Conservation (phyloP, 2,888 invertebrate genomes). For the Amitus sp. region DNA sequence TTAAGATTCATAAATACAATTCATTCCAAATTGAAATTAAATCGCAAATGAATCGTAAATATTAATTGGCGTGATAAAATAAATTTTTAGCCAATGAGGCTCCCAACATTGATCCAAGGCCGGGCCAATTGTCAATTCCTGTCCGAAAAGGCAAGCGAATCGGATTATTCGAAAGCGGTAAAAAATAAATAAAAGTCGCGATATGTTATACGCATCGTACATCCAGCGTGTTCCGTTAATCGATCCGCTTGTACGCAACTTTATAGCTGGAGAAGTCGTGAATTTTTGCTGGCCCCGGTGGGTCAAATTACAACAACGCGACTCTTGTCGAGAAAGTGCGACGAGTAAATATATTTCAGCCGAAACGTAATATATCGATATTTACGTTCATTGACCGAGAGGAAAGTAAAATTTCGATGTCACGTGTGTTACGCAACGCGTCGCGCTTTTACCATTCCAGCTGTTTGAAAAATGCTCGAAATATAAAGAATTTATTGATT, state of each 20-base stretch:
- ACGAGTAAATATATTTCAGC: conserved; percentile 32
- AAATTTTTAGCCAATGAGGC: too few species aligned
- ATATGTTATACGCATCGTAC: conserved; percentile 7
- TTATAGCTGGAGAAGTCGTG: conserved; percentile 36
- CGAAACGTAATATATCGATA: conserved; percentile 28
- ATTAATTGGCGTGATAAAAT: too few species aligned
- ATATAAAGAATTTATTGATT: too few species aligned
- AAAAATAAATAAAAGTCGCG: conserved; percentile 1
- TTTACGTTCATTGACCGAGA: conserved; percentile 7
- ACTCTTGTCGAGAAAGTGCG: conserved; percentile 45
- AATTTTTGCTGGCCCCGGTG: conserved; percentile 35
- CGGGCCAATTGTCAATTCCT: too few species aligned
- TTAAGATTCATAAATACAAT: too few species aligned
- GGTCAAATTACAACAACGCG: conserved; percentile 51
- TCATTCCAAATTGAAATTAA: too few species aligned
- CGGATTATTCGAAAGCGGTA: background rate
- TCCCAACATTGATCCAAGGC: too few species aligned
- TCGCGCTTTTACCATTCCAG: too few species aligned
- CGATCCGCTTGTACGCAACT: conserved; percentile 38
- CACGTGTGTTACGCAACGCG: background rate
- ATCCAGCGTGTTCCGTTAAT: conserved; percentile 45
- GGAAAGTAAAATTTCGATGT: conserved; percentile 3
- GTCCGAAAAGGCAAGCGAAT: too few species aligned
- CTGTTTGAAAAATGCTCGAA: too few species aligned
- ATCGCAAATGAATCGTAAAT: too few species aligned